Percentiles rank a stretch among this genome's conserved stretches.
These are phyloP conservation scores for Periparus ater DNA, from an alignment of 2,797 vertebrate genomes.

Conservation along the genomic window DNA sequence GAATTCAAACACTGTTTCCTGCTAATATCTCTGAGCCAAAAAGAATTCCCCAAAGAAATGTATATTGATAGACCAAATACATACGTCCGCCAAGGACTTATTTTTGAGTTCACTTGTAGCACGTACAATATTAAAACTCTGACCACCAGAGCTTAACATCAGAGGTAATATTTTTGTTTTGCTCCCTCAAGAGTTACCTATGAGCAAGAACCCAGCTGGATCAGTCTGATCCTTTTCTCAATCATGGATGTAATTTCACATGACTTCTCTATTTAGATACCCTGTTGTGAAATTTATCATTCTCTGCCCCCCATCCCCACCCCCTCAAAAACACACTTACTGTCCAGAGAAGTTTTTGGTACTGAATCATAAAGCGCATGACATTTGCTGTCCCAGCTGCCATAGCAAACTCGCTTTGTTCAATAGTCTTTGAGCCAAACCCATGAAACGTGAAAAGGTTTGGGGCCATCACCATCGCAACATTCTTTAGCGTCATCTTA, in stretches of 20 bases:
- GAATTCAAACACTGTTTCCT: neutral
- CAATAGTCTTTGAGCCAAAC: constrained; percentile 82
- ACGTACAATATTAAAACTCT: neutral
- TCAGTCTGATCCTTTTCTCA: neutral
- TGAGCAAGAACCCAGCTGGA: neutral
- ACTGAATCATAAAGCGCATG: constrained; percentile 90
- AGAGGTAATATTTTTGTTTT: neutral
- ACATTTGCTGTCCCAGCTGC: constrained; percentile 89
- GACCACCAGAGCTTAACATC: neutral
- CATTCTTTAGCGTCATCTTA: constrained; percentile 94
- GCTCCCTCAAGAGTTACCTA: neutral
- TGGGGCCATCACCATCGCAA: constrained; percentile 95
- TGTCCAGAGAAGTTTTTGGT: constrained; percentile 94
- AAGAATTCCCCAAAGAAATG: neutral
- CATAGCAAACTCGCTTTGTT: constrained; percentile 89
- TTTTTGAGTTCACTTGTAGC: neutral
- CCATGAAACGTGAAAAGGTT: constrained; percentile 94
- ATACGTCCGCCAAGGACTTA: neutral
- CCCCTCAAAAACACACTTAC: constrained; percentile 73
- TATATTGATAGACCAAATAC: neutral
- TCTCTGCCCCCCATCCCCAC: accelerated
- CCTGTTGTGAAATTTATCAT: neutral
- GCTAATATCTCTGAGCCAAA: neutral
- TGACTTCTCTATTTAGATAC: neutral
- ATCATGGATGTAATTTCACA: neutral